Evolutionary conservation across 37 sponge, comb jelly and placozoan genomes (phyloP), one percentile per base, ranked within the genome.

Genomic region (Petrosia ficiformis): DNA sequence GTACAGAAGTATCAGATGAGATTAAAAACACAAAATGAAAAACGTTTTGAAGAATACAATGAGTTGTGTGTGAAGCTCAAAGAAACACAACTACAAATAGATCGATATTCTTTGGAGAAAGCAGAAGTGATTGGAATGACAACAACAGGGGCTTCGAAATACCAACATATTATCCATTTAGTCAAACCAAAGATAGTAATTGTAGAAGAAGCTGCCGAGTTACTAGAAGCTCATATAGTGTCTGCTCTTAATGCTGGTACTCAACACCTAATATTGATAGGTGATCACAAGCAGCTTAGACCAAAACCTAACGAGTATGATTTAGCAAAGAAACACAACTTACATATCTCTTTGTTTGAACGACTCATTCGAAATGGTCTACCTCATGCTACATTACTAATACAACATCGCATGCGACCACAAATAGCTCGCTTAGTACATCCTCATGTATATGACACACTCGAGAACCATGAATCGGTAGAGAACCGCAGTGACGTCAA

Each of bases 171-270:
- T 38, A 63, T 97, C 21, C 84, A 87, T 21, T 44, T 59, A 33
- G 28, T 97, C 6, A 82, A 82, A 32, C 95, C 98, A 29, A 91
- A 79, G 68, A 94, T 97, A 30, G 81, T 94, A 4, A 73, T 97
- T 43, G 89, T 97, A 6, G 98, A 97, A 61, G 98, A 97, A 68
- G 92, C 94, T 28, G 97, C 97, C 2, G 97, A 97, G 56, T 87
- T 97, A 36, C 70, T 92, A 40, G 97, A 97, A 70, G 76, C 97
- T 14, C 92, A 91, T 67, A 85, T 97, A 33, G 86, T 97, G 1
- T 80, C 94, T 25, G 70, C 77, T 70, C 87, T 97, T 52, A 79
- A 77, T 35, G 74, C 83, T 42, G 74, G 77, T 31, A 83, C 87
- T 14, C 86, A 97, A 77, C 92, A 94, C 38, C 87, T 97, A 16